Conservation (phyloP, 2,888 invertebrate genomes). For the Hydriomena furcata region DNA sequence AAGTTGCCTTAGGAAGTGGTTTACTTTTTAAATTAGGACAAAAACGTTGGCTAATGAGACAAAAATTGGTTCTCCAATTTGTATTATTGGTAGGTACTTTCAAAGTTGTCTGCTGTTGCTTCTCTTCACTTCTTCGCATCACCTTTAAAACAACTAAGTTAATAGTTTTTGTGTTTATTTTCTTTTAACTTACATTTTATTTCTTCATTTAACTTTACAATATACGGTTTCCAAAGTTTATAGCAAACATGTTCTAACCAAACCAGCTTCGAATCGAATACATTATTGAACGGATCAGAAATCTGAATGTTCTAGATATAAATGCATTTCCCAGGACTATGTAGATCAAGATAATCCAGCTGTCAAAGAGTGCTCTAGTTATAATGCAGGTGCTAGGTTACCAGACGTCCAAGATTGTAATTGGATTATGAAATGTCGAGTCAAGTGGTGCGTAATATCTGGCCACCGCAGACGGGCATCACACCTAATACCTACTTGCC, state of each 20-base stretch:
- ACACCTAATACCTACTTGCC: slow-evolving; percentile 5
- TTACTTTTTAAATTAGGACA: slow-evolving; percentile 41
- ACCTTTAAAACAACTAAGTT: background rate
- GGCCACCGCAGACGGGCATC: slow-evolving; percentile 31
- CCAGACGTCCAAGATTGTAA: slow-evolving; percentile 45
- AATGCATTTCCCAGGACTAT: slow-evolving; percentile 17
- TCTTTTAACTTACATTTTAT: too few relatives aligned
- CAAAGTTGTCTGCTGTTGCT: background rate
- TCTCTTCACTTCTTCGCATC: background rate
- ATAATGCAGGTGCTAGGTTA: slow-evolving; percentile 45
- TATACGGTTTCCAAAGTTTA: too few relatives aligned
- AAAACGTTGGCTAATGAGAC: slow-evolving; percentile 43
- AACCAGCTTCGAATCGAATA: too few relatives aligned
- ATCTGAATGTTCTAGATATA: slow-evolving; percentile 11
- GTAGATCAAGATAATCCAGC: slow-evolving; percentile 30
- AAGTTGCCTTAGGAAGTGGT: slow-evolving; percentile 35
- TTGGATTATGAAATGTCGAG: slow-evolving; percentile 67
- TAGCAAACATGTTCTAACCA: too few relatives aligned
- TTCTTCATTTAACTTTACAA: too few relatives aligned
- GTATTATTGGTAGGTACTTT: slow-evolving; percentile 23
- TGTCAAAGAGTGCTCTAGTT: slow-evolving; percentile 35
- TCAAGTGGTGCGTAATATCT: slow-evolving; percentile 66
- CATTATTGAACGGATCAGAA: background rate
- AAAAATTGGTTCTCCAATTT: slow-evolving; percentile 34
- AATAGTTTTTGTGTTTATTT: too few relatives aligned